Percentiles rank a stretch among this genome's conserved stretches.
Conservation (phyloP, 2,797 vertebrate species). For the Sarcoramphus papa region DNA sequence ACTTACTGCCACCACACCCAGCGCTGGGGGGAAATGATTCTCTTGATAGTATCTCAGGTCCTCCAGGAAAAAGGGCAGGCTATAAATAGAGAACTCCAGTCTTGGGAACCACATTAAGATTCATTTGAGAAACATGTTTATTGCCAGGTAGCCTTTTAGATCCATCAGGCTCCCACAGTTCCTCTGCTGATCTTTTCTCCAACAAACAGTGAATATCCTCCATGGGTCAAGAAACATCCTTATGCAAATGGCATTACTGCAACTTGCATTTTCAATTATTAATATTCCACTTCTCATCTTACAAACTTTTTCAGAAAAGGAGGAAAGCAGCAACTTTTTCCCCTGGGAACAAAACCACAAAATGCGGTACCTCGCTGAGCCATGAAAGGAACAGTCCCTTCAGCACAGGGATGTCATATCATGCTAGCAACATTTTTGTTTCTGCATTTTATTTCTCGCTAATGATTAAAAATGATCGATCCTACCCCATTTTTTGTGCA, state of each 20-base stretch:
- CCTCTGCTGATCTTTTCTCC: constrained; percentile 21
- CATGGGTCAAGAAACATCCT: constrained; percentile 28
- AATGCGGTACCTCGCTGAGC: neutral
- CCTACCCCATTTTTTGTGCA: neutral
- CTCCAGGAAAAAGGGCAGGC: neutral
- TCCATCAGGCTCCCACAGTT: neutral
- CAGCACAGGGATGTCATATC: constrained; percentile 5
- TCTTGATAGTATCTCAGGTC: neutral
- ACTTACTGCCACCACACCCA: neutral
- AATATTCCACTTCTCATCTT: neutral
- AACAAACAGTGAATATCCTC: neutral
- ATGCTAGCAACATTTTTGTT: neutral
- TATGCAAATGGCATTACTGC: constrained; percentile 16
- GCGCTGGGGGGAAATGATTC: neutral
- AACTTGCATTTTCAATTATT: constrained; percentile 41
- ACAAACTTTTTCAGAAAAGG: constrained; percentile 28
- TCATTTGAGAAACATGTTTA: neutral
- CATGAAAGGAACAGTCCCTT: neutral
- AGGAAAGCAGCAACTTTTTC: constrained; percentile 2
- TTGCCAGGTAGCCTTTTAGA: constrained; percentile 11
- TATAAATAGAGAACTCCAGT: neutral
- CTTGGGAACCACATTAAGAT: neutral
- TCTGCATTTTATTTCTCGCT: constrained; percentile 30
- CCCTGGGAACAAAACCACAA: neutral
- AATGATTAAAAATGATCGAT: constrained; percentile 34